Percentiles rank a stretch among this genome's conserved stretches.
Evolutionary conservation across 2,113 vertebrate species (phyloP).

Genomic region (Saccopteryx leptura): DNA sequence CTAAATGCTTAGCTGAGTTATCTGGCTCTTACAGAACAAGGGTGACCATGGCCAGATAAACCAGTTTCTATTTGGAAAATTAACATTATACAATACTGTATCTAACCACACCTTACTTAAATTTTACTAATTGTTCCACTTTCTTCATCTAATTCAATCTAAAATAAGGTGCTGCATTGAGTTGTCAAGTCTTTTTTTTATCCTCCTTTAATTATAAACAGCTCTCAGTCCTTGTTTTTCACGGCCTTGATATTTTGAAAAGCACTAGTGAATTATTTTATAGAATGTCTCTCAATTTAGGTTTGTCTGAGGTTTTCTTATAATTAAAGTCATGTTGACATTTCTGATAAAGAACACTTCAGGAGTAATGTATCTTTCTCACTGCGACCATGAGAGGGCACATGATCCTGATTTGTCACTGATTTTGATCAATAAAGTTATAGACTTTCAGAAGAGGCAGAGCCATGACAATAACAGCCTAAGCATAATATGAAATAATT

Average conservation of each 20-base stretch:
- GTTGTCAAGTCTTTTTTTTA: neutral
- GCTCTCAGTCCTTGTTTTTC: neutral
- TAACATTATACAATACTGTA: neutral
- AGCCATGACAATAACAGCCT: neutral
- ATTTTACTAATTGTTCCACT: neutral
- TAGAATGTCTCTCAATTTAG: neutral
- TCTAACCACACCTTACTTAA: neutral
- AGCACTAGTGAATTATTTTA: neutral
- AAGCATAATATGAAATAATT: neutral
- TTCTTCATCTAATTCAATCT: neutral
- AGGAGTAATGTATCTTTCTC: neutral
- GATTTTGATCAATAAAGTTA: constrained; percentile 41
- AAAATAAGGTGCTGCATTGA: neutral
- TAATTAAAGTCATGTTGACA: neutral
- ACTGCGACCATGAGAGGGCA: neutral
- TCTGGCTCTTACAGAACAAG: neutral
- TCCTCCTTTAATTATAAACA: constrained; percentile 26
- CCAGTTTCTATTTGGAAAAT: neutral
- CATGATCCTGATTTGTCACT: neutral
- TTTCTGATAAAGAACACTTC: constrained; percentile 4
- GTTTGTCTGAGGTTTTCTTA: constrained; percentile 5
- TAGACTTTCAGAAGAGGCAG: neutral
- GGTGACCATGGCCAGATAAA: neutral
- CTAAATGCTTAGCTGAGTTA: neutral
- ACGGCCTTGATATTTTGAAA: neutral